Evolutionary conservation across 2,797 vertebrate genomes (phyloP).

Genomic region (Somateria mollissima): DNA sequence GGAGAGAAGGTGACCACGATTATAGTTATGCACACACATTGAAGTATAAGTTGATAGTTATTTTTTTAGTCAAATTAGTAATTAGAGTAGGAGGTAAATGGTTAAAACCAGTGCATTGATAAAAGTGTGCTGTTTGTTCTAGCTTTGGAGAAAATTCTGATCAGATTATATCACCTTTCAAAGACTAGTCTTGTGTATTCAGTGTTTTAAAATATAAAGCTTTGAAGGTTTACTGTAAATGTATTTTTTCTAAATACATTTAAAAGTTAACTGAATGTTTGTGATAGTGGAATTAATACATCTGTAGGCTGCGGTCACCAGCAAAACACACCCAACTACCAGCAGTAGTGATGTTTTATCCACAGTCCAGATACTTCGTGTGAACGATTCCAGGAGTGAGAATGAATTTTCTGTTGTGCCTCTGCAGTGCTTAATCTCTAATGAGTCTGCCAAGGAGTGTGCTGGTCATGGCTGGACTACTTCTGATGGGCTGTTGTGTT

Average conservation of each 20-base stretch:
- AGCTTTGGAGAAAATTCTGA: not conserved
- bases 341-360: not conserved
- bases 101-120: not conserved
- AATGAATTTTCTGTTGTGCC: not conserved
- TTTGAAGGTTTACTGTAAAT: not conserved
- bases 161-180: not conserved
- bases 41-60: not conserved
- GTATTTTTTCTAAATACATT: not conserved
- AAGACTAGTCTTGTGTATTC: not conserved
- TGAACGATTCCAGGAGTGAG: not conserved
- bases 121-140: not conserved
- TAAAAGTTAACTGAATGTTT: not conserved
- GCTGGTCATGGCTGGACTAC: not conserved
- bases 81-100: not conserved
- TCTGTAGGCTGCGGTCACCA: not conserved
- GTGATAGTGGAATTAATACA: not conserved
- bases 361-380: accelerated
- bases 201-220: not conserved
- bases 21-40: accelerated
- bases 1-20: not conserved
- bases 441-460: not conserved
- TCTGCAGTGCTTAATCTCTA: not conserved
- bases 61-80: not conserved
- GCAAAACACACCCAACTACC: accelerated
- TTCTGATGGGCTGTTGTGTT: not conserved